Evolutionary conservation across 2,888 invertebrate species (phyloP).

Genomic region (Scaptomyza polygonia): DNA sequence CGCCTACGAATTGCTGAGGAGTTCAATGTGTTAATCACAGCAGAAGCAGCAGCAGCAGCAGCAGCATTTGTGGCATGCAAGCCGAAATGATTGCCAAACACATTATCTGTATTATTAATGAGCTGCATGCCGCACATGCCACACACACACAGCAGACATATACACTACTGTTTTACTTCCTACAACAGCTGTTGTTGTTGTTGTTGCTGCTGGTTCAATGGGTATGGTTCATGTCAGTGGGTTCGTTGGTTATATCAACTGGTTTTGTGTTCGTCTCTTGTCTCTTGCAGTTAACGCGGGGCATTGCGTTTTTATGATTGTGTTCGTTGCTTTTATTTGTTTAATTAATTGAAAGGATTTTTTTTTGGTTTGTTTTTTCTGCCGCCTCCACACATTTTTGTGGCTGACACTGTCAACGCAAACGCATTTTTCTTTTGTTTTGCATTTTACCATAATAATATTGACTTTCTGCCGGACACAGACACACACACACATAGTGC

Average conservation of each 20-base stretch:
- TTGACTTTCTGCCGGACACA: slow-evolving; percentile 62
- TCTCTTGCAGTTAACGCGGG: slow-evolving; percentile 18
- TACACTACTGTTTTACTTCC: slow-evolving; percentile 11
- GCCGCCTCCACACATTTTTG: slow-evolving; percentile 50
- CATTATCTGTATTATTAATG: slow-evolving; percentile 76
- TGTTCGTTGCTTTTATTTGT: slow-evolving; percentile 64
- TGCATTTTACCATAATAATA: slow-evolving; percentile 58
- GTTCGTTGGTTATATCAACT: slow-evolving; percentile 11
- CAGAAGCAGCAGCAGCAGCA: too few relatives aligned
- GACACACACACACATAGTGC: too few relatives aligned
- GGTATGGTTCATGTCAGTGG: slow-evolving; percentile 27
- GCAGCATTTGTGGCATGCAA: slow-evolving; percentile 65
- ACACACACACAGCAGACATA: slow-evolving; percentile 44
- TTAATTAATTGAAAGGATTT: slow-evolving; percentile 79
- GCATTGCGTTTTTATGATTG: slow-evolving; percentile 50
- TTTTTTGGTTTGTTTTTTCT: slow-evolving; percentile 48
- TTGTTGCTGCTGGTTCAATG: slow-evolving; percentile 21
- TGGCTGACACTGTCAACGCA: slow-evolving; percentile 32
- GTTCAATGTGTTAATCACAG: slow-evolving; percentile 72
- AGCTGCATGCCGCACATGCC: slow-evolving; percentile 67
- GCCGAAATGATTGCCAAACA: slow-evolving; percentile 73
- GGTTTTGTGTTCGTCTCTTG: slow-evolving; percentile 1
- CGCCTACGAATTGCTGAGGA: slow-evolving; percentile 18
- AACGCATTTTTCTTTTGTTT: slow-evolving; percentile 48
- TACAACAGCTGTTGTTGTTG: slow-evolving; percentile 13